Evolutionary conservation across 2,113 vertebrate genomes (phyloP).

Genomic region (Lepus europaeus): DNA sequence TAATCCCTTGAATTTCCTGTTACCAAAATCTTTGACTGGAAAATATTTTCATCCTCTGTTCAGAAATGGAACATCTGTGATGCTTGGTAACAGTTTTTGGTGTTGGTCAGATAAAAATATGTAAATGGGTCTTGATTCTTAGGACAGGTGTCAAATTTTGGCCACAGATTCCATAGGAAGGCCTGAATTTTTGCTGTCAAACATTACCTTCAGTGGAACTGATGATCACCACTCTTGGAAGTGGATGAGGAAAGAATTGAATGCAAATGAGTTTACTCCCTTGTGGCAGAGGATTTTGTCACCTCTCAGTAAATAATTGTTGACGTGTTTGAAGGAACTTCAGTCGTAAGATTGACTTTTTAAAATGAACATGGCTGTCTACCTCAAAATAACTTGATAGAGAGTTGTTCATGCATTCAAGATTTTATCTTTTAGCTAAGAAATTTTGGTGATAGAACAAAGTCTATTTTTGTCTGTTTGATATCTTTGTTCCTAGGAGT

Average conservation of each 20-base stretch:
- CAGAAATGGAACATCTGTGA: background rate
- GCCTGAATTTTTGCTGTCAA: background rate
- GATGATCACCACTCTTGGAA: background rate
- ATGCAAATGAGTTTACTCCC: background rate
- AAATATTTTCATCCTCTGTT: constrained; percentile 2
- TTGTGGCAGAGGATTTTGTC: background rate
- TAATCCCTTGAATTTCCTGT: background rate
- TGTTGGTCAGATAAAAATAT: background rate
- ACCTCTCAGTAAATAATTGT: background rate
- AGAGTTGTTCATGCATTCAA: background rate
- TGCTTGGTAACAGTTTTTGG: background rate
- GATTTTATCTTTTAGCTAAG: background rate
- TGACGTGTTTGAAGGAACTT: constrained; percentile 16
- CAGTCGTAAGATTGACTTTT: background rate
- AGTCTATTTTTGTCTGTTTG: background rate
- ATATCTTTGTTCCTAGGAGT: background rate
- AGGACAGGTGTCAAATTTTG: background rate
- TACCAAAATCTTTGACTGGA: background rate
- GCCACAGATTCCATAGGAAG: background rate
- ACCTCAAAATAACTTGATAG: constrained; percentile 38
- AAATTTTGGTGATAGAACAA: background rate
- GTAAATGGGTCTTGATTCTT: background rate
- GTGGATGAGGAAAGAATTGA: background rate
- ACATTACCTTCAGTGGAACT: background rate
- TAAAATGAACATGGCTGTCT: background rate